Base-by-base conservation (phyloP, 2,113 vertebrate genomes). In the Podarcis cretensis region DNA sequence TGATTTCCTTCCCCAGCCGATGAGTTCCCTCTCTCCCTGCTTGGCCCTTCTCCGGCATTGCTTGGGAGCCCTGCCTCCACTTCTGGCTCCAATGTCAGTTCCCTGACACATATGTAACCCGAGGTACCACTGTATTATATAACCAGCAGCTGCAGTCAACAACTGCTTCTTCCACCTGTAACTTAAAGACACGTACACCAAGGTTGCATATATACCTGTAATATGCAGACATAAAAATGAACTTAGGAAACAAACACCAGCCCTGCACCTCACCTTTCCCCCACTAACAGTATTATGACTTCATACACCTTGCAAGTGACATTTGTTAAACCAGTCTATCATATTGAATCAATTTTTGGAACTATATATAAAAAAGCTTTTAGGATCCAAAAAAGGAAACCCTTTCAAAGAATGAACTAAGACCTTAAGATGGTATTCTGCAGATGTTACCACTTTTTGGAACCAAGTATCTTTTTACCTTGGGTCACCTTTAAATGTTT, bases 321-420 rank as follows among this genome's bases (percentile, higher is more conserved):
- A 25, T 23, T 68, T 86, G 83, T 14, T 83, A 93, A 91, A 92
- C 81, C 35, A 85, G 4, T 65, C 18, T 23, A 71, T 84, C 13
- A 2, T 18, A 87, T 40, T 63, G 35, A n/a, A 80, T 90, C 86
- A 89, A 83, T 86, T 90, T 86, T 83, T 90, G 79, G 79, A 68
- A 77, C 79, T 86, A 76, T 37, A 21, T 68, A 43, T 75, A 30
- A 81, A 90, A 4, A 86, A 66, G 40, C 74, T 77, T 89, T 40
- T 37, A 68, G 48, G 84, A 32, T 10, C 6, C 75, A n/a, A 78
- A 90, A 76, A 40, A 8, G 23, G 76, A 87, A 71, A 0, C 13
- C 54, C 68, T 13, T 92, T 48, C 25, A 84, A 79, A 83, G 30
- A 3, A 57, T 54, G 57, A 75, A 65, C 83, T 14, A 87, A 86